Percentiles rank a stretch among this genome's conserved stretches.
phyloP scores from a whole-genome alignment of 2,113 vertebrate genomes.

The Tupaia tana region DNA sequence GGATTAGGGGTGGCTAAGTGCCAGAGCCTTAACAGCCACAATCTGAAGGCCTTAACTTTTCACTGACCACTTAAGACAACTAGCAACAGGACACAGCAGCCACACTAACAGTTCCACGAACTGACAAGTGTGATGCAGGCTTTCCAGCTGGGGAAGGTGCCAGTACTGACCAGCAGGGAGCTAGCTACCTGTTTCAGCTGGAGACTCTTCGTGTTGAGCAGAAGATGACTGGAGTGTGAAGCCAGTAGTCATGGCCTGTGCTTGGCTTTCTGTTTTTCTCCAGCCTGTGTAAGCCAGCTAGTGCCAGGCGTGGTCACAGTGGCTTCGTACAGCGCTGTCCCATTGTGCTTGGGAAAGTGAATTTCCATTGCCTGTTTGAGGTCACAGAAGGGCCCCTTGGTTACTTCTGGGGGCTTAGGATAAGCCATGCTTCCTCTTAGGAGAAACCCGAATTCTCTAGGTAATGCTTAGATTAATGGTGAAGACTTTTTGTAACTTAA shows the following conservation, averaged over 20 bases:
- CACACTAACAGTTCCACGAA: not conserved
- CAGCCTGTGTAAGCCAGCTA: not conserved
- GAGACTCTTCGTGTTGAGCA: not conserved
- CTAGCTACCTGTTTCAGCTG: not conserved
- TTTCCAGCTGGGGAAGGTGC: not conserved
- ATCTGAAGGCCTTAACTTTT: not conserved
- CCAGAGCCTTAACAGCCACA: not conserved
- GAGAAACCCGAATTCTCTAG: not conserved
- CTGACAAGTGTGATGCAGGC: not conserved
- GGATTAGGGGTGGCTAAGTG: not conserved
- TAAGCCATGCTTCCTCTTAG: not conserved
- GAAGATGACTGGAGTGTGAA: not conserved
- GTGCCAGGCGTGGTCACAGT: not conserved
- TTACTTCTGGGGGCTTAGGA: not conserved
- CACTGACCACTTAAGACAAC: too few relatives aligned
- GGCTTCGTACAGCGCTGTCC: not conserved
- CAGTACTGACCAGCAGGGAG: not conserved
- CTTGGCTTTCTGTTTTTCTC: not conserved
- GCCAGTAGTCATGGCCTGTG: accelerated
- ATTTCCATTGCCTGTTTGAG: not conserved
- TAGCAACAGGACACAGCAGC: accelerated
- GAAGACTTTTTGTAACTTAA: not conserved
- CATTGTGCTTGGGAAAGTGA: not conserved
- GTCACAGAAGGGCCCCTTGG: not conserved
- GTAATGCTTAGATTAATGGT: not conserved